Percentiles rank a stretch among this genome's conserved stretches.
Conservation (phyloP, 2,113 vertebrate species). For the Cygnus buccinator region DNA sequence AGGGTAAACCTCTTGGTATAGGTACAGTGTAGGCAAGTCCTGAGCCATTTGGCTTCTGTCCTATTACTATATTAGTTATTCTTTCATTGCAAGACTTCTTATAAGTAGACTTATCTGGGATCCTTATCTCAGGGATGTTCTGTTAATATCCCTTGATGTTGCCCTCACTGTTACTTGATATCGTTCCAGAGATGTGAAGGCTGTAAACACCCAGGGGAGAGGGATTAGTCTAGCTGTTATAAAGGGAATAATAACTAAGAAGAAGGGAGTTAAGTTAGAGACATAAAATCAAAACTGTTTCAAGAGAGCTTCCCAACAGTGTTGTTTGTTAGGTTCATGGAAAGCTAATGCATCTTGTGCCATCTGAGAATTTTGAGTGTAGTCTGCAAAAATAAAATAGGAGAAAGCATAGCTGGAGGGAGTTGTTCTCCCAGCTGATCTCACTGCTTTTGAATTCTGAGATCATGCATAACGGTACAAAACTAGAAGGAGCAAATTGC, state of each 20-base stretch:
- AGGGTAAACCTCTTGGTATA: not conserved
- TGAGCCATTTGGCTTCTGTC: not conserved
- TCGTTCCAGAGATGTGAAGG: not conserved
- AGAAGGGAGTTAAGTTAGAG: not conserved
- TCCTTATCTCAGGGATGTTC: not conserved
- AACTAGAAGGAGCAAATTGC: not conserved
- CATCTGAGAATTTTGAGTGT: not conserved
- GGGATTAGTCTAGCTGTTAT: not conserved
- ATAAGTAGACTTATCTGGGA: not conserved
- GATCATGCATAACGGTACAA: not conserved
- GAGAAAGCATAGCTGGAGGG: not conserved
- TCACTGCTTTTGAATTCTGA: not conserved
- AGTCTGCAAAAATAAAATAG: not conserved
- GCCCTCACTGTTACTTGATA: not conserved
- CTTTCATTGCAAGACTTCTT: not conserved
- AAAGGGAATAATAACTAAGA: not conserved
- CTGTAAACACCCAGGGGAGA: not conserved
- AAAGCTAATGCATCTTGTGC: not conserved
- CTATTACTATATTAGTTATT: not conserved
- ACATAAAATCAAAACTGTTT: not conserved
- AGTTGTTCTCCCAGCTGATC: not conserved
- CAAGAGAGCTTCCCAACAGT: not conserved
- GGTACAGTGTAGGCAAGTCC: not conserved
- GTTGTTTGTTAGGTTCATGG: not conserved
- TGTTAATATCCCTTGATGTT: not conserved